Evolutionary conservation across 2,113 vertebrate genomes (phyloP).

Genomic region (Solea solea): DNA sequence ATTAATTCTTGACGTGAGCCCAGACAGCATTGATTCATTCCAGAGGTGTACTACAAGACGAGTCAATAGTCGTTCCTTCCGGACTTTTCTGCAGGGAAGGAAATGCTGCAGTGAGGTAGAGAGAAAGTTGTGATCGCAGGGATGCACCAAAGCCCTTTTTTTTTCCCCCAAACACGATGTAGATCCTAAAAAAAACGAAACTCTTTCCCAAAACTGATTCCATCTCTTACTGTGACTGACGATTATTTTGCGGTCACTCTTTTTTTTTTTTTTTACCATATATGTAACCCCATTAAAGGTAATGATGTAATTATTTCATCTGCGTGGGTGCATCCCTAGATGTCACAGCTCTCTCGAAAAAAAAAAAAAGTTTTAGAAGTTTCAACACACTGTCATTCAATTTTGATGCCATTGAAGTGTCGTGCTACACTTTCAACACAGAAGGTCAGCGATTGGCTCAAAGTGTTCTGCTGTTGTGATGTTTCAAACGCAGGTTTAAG

Average conservation of each 20-base stretch:
- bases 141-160: slow-evolving; percentile 64
- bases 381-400: slow-evolving; percentile 51
- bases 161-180: slow-evolving; percentile 24
- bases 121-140: slow-evolving; percentile 48
- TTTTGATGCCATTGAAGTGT: slow-evolving; percentile 36
- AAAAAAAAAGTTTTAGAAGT: slow-evolving; percentile 53
- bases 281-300: slow-evolving; percentile 29
- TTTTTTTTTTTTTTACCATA: background rate
- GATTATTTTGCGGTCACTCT: slow-evolving; percentile 34
- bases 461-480: slow-evolving; percentile 20
- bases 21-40: slow-evolving; percentile 72
- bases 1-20: slow-evolving; percentile 71
- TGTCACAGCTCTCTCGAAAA: slow-evolving; percentile 46
- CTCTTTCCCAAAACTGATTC: slow-evolving; percentile 32
- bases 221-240: slow-evolving; percentile 37
- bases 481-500: slow-evolving; percentile 39
- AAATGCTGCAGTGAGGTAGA: slow-evolving; percentile 52
- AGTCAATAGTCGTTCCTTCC: slow-evolving; percentile 68
- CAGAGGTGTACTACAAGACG: slow-evolving; percentile 58
- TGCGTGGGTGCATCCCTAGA: slow-evolving; percentile 65
- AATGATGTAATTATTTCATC: slow-evolving; percentile 25
- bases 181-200: slow-evolving; percentile 26
- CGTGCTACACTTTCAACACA: slow-evolving; percentile 36
- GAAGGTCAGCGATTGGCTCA: slow-evolving; percentile 42
- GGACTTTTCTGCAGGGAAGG: slow-evolving; percentile 54